A percentile compares a stretch with the other conserved stretches of the same genome.
phyloP scores from a whole-genome alignment of 2,888 invertebrate genomes.

The Xestoiulus laeticollis region DNA sequence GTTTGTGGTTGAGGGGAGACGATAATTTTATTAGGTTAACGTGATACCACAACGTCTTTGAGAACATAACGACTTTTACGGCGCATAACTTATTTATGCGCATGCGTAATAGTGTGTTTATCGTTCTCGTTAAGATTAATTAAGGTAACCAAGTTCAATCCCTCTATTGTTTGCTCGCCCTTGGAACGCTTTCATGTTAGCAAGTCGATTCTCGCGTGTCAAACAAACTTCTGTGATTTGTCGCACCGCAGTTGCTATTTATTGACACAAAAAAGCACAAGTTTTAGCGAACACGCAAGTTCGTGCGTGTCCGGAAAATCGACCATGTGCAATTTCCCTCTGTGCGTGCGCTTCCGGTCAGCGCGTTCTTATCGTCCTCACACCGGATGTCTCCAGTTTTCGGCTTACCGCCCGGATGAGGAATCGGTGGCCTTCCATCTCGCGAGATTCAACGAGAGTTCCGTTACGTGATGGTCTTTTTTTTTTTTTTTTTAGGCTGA shows the following conservation, averaged over 20 bases:
- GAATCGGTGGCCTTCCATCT: not conserved
- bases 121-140: too few relatives aligned
- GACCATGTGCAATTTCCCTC: slow-evolving; percentile 13
- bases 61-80: too few relatives aligned
- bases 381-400: slow-evolving; percentile 3
- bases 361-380: not conserved
- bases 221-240: not conserved
- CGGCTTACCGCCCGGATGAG: not conserved
- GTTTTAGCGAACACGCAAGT: not conserved
- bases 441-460: not conserved
- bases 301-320: not conserved
- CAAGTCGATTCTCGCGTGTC: not conserved
- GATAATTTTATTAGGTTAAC: too few relatives aligned
- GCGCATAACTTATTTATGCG: too few relatives aligned
- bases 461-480: not conserved
- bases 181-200: not conserved
- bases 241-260: not conserved
- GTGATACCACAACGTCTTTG: too few relatives aligned
- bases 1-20: too few relatives aligned
- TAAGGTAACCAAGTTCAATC: too few relatives aligned
- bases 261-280: not conserved
- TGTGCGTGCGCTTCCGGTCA: not conserved
- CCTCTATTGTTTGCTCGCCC: not conserved
- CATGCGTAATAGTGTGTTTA: too few relatives aligned
- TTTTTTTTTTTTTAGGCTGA: not conserved